Evolutionary conservation across 2,888 invertebrate species (phyloP).

Genomic region (Pseudococcus jackbeardsleyi): DNA sequence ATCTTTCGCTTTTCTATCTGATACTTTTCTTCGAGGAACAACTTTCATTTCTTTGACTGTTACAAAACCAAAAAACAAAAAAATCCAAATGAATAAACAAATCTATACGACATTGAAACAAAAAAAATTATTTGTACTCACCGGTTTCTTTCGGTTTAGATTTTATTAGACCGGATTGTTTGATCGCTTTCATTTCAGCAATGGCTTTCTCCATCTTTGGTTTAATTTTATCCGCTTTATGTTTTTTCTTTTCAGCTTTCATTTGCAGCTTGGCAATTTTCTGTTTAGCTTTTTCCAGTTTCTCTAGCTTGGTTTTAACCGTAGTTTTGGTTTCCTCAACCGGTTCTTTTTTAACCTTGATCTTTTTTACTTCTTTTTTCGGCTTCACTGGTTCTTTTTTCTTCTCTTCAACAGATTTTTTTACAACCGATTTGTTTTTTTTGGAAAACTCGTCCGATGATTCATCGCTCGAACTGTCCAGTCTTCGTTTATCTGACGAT

Average conservation of each 20-base stretch:
- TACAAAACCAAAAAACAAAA: background rate
- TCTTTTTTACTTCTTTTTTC: constrained; percentile 33
- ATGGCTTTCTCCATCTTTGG: constrained; percentile 58
- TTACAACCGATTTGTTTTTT: constrained; percentile 2
- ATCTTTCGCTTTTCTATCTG: constrained; percentile 63
- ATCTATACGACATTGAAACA: background rate
- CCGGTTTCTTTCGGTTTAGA: constrained; percentile 41
- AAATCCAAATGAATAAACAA: background rate
- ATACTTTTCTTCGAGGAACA: constrained; percentile 56
- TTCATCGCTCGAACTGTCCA: constrained; percentile 61
- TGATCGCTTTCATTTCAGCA: constrained; percentile 52
- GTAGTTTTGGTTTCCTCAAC: constrained; percentile 7
- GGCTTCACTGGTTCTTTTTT: constrained; percentile 35
- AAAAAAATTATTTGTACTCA: background rate
- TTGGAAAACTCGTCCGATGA: constrained; percentile 18
- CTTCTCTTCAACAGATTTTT: constrained; percentile 10
- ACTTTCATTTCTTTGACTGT: constrained; percentile 35
- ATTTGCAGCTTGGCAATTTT: constrained; percentile 53
- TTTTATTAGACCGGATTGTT: constrained; percentile 22
- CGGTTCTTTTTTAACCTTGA: background rate
- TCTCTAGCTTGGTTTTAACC: constrained; percentile 52
- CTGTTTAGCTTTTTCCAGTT: constrained; percentile 41
- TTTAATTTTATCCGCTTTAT: constrained; percentile 49
- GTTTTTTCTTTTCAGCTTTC: constrained; percentile 54
- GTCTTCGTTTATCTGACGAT: constrained; percentile 69